Evolutionary conservation across 2,888 invertebrate species (phyloP).

Genomic region (Mythimna vitellina): DNA sequence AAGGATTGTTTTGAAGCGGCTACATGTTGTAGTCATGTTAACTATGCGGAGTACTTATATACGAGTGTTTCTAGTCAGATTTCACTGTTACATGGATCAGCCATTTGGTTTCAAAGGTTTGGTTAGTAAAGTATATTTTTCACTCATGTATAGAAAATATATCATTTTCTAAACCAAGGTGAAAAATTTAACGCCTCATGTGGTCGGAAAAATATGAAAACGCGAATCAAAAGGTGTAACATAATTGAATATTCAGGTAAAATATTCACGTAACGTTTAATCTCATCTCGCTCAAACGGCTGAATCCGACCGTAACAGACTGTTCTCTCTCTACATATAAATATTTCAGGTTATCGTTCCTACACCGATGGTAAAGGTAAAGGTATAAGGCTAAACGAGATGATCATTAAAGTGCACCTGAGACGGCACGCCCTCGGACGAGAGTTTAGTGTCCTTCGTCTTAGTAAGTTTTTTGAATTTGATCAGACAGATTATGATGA

Average conservation of each 20-base stretch:
- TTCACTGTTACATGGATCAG: background rate
- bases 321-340: conserved; percentile 19
- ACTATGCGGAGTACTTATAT: conserved; percentile 10
- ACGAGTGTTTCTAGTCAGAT: conserved; percentile 9
- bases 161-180: background rate
- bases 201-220: conserved; percentile 9
- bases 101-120: background rate
- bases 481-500: conserved; percentile 3
- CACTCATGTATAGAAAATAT: background rate
- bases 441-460: conserved; percentile 3
- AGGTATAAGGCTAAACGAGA: conserved; percentile 54
- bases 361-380: conserved; percentile 39
- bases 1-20: conserved; percentile 37
- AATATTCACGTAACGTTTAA: conserved; percentile 41
- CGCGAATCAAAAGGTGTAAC: conserved; percentile 15
- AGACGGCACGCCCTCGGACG: conserved; percentile 13
- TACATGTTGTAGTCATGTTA: conserved; percentile 27
- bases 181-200: background rate
- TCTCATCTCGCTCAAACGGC: conserved; percentile 28
- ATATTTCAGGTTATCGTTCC: conserved; percentile 54
- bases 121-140: too few species aligned
- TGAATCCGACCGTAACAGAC: conserved; percentile 27
- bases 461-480: background rate
- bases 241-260: conserved; percentile 35
- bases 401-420: conserved; percentile 63